Percentiles rank a stretch among this genome's conserved stretches.
phyloP scores from a whole-genome alignment of 2,888 invertebrate genomes.

The Thera obeliscata region DNA sequence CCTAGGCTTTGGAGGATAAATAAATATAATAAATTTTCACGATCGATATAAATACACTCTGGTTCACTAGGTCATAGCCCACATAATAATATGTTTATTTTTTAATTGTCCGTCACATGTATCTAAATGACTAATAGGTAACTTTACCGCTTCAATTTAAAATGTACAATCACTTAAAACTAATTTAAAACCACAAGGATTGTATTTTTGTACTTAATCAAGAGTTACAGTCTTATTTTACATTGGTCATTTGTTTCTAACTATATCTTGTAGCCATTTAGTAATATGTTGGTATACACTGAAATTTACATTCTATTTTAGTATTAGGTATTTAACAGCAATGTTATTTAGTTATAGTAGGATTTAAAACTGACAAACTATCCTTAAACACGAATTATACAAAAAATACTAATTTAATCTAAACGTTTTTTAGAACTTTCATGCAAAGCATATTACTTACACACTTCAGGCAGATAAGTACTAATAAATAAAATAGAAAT shows the following conservation, averaged over 20 bases:
- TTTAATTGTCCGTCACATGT: constrained; percentile 22
- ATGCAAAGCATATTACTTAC: background rate
- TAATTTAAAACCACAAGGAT: constrained; percentile 36
- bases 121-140: constrained; percentile 69
- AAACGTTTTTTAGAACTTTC: constrained; percentile 3
- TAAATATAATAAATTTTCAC: constrained; percentile 50
- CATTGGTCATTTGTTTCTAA: constrained; percentile 72
- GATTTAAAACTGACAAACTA: background rate
- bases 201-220: constrained; percentile 74
- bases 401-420: constrained; percentile 5
- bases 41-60: constrained; percentile 71
- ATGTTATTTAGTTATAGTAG: constrained; percentile 3
- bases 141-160: constrained; percentile 67
- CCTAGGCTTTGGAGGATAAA: constrained; percentile 36
- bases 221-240: constrained; percentile 76
- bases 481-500: constrained; percentile 25
- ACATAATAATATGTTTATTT: constrained; percentile 28
- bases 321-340: constrained; percentile 1
- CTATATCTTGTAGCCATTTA: constrained; percentile 29
- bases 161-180: constrained; percentile 54
- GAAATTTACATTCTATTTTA: constrained; percentile 5
- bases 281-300: constrained; percentile 4
- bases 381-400: background rate
- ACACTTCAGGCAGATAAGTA: constrained; percentile 7
- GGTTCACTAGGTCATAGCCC: constrained; percentile 45